A percentile compares a stretch with the other conserved stretches of the same genome.
phyloP scores from a whole-genome alignment of 2,888 invertebrate species.

The Noctua janthe region DNA sequence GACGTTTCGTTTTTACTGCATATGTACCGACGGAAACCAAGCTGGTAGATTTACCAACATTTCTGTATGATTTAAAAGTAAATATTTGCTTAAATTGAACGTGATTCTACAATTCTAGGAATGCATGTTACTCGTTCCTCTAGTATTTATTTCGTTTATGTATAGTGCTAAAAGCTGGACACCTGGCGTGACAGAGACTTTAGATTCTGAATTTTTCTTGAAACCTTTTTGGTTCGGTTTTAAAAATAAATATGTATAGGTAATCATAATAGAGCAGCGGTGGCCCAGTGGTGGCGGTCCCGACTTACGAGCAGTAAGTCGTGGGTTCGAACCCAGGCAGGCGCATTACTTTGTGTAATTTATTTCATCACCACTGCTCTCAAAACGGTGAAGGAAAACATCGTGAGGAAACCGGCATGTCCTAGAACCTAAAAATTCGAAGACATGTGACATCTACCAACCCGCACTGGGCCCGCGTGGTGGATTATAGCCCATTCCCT shows the following conservation, averaged over 20 bases:
- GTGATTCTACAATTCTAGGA: not conserved
- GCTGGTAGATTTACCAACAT: slow-evolving; percentile 27
- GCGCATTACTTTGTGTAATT: too few species aligned
- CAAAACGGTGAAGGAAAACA: too few species aligned
- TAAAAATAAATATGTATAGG: not conserved
- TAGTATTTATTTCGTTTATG: slow-evolving; percentile 2
- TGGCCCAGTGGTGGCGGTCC: too few species aligned
- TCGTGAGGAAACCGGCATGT: too few species aligned
- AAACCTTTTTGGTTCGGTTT: not conserved
- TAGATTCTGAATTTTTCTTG: not conserved
- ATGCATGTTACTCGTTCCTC: not conserved
- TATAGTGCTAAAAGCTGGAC: not conserved
- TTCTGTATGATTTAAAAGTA: slow-evolving; percentile 12
- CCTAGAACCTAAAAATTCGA: too few species aligned
- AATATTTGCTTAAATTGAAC: slow-evolving; percentile 27
- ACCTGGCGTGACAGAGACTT: not conserved
- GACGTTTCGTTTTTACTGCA: slow-evolving; percentile 41
- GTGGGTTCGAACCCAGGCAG: too few species aligned
- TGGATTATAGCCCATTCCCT: too few species aligned
- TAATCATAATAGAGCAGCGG: too few species aligned
- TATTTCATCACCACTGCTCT: too few species aligned
- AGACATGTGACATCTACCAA: too few species aligned
- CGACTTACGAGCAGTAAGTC: too few species aligned
- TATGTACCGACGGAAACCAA: slow-evolving; percentile 3
- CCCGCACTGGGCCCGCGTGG: too few species aligned